Base-by-base conservation (phyloP, 2,888 invertebrate species). In the Timema podura region DNA sequence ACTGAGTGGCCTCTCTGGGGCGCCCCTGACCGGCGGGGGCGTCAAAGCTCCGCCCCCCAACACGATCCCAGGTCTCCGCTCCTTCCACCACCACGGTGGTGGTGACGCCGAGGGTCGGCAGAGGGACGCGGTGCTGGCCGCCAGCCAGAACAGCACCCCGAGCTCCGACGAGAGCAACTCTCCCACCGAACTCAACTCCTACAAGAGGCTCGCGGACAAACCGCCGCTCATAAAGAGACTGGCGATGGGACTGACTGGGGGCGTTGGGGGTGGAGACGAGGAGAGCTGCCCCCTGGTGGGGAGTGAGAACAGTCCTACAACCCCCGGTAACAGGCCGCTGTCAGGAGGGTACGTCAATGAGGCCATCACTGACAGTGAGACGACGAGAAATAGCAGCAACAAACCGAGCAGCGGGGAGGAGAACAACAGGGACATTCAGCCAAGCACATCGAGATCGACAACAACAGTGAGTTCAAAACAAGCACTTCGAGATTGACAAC, bases 141-240 rank as follows among this genome's bases (percentile, higher is more conserved):
- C 80, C 74, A 84, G 84, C 7, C 83, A 83, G 74, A 84, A 84
- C 77, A 85, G 84, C 75, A 84, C 85, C 64, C 77, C 77, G 81
- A 77, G 76, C 71, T 93, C 92, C 76, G 93, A 93, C 81, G 93
- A 93, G 83, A 92, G 92, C 79, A 91, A 91, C 82, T 93, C 93
- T 10, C 93, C 93, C 65, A 92, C 92, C 67, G 93, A 93, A 84
- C 86, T 93, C 81, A 92, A 91, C 83, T 91, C 92, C 79, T 93
- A 92, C 83, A 89, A 92, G 80, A 85, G 92, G 77, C 87, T 93
- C 79, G 86, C 87, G 73, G 92, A 93, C 80, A 90, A 93, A 80
- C 92, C 93, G 71, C 92, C 92, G 68, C 85, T 93, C 78, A 86
- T 87, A 77, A 91, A 91, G 81, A 84, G 92, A 68, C 85, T 93